Percentiles rank a stretch among this genome's conserved stretches.
Evolutionary conservation across 1,140 invertebrate species (phyloP).

Genomic region (Drosophila novamexicana): DNA sequence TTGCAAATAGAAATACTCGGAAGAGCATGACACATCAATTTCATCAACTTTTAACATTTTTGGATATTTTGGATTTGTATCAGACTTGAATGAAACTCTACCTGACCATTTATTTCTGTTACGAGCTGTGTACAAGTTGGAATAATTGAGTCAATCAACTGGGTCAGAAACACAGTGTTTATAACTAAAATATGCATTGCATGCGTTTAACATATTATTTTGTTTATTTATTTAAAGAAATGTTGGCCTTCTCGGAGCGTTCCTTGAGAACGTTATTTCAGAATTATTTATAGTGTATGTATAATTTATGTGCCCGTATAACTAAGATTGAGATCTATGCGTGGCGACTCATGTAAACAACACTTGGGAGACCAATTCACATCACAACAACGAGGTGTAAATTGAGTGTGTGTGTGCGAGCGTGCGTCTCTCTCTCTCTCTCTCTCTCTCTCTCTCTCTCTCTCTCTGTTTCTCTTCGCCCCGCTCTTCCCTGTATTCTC

Average conservation of each 20-base stretch:
- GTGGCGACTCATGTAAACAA: constrained; percentile 11
- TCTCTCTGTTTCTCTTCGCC: too few species aligned
- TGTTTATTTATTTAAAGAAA: constrained; percentile 43
- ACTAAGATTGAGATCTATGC: constrained; percentile 25
- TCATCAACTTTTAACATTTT: background rate
- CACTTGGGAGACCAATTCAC: constrained; percentile 26
- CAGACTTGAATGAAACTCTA: background rate
- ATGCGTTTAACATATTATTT: constrained; percentile 31
- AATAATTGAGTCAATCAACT: constrained; percentile 23
- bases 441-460: too few species aligned
- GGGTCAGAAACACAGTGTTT: constrained; percentile 25
- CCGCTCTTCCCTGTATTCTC: background rate
- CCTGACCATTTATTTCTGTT: background rate
- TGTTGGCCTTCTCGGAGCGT: constrained; percentile 28
- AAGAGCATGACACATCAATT: constrained; percentile 14
- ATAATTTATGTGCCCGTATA: constrained; percentile 21
- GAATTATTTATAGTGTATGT: constrained; percentile 12
- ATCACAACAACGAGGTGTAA: constrained; percentile 5
- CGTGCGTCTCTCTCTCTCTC: too few species aligned
- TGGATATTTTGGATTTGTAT: background rate
- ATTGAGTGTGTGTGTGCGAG: background rate
- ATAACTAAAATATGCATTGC: constrained; percentile 32
- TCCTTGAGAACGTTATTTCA: constrained; percentile 14
- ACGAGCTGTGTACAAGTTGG: constrained; percentile 3
- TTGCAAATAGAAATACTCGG: constrained; percentile 1